Conservation (phyloP, 2,113 vertebrate genomes). For the Ursus arctos region DNA sequence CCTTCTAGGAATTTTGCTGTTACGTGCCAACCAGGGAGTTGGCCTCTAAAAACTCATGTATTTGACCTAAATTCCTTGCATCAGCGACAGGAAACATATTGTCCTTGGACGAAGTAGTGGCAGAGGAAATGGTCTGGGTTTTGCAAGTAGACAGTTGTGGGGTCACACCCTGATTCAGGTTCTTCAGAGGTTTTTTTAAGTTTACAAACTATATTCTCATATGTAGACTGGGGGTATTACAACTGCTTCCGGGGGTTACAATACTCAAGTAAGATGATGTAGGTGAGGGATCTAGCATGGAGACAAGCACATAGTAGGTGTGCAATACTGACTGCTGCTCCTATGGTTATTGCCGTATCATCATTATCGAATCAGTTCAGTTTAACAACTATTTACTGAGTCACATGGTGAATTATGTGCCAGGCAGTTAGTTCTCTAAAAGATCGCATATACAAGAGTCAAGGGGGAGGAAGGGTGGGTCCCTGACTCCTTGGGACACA, state of each 20-base stretch:
- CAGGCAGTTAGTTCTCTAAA: neutral
- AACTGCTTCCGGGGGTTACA: fast-evolving
- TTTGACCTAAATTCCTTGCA: neutral
- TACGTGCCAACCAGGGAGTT: neutral
- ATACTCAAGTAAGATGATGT: neutral
- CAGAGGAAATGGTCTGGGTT: neutral
- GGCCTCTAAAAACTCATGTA: neutral
- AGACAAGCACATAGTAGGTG: fast-evolving
- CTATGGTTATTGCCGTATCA: neutral
- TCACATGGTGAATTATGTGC: neutral
- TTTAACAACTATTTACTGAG: too few species aligned
- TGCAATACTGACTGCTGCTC: fast-evolving
- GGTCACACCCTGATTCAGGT: neutral
- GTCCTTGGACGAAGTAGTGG: neutral
- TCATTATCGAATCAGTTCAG: neutral
- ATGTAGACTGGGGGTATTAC: fast-evolving
- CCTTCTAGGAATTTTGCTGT: neutral
- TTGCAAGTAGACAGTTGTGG: neutral
- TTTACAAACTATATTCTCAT: neutral
- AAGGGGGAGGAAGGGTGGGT: neutral
- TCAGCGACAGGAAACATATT: neutral
- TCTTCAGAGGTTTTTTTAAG: neutral
- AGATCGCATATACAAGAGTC: neutral
- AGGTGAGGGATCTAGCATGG: neutral
- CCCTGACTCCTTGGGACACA: neutral